Evolutionary conservation across 2,888 invertebrate species (phyloP), one percentile per base, ranked within the genome.

Genomic region (Thymelicus lineola): DNA sequence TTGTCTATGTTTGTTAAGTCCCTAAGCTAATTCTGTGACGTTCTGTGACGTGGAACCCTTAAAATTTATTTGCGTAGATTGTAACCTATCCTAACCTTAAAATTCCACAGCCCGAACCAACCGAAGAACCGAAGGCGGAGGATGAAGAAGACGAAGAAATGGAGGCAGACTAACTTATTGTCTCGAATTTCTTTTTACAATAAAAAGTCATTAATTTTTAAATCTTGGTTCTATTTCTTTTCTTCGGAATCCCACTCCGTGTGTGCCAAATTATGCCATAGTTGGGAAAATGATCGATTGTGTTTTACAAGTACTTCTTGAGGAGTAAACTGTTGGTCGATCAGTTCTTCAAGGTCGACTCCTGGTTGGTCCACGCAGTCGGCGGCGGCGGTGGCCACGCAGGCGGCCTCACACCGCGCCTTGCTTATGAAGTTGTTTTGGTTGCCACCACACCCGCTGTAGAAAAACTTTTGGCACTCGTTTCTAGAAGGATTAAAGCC

Each of bases 371-470:
- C 38, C 14, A 70, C 73, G 59, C 75, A 75, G 6, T 66, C 73
- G 0, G 69, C n/a, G 0, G 63, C 53, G 0, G 74, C 68, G 0
- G 60, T 38, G 4, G 59, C 28, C 10, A 42, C 48, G 55, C 77
- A 77, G 2, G 69, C 53, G 0, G 48, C 35, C 2, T 59, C 89
- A 89, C 97, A 98, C 80, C 95, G 94, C 78, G 95, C 94, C 87
- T 95, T 95, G 67, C 95, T 95, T 84, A 93, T 94, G 95, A 97
- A 98, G 91, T 96, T 96, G 94, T 98, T 98, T 80, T 95, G 95
- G 89, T 97, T 98, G 78, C 97, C 98, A 72, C 96, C 96, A 89
- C 98, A 98, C 88, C 98, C 98, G 75, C 95, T 95, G 93, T 97
- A 98, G 80, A 96, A 94, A 91, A 98, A 98, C 59, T 95, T 94